Evolutionary conservation across 1,140 invertebrate genomes (phyloP).

Genomic region (Drosophila athabasca): DNA sequence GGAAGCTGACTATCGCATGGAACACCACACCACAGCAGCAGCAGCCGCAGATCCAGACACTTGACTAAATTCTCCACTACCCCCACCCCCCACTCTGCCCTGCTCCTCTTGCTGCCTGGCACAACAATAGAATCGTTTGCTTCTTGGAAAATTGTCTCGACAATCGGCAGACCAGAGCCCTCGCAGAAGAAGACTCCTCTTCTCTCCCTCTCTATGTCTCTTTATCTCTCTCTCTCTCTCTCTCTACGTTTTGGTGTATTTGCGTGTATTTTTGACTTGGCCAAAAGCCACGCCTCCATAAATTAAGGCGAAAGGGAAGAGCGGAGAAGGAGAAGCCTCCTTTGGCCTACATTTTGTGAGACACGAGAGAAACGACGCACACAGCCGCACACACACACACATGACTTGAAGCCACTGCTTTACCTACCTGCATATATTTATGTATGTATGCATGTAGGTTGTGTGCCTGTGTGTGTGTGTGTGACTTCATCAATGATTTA

Average conservation of each 20-base stretch:
- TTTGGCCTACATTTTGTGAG: conserved; percentile 44
- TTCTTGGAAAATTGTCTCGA: conserved; percentile 77
- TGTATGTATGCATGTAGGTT: not conserved
- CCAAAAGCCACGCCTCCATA: too few species aligned
- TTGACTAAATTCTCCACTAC: conserved; percentile 26
- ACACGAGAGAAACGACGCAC: conserved; percentile 14
- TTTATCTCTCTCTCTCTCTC: too few species aligned
- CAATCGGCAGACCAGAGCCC: conserved; percentile 51
- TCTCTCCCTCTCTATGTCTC: too few species aligned
- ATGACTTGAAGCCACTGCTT: conserved; percentile 27
- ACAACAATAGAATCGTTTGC: conserved; percentile 29
- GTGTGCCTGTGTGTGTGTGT: conserved; percentile 7
- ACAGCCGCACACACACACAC: too few species aligned
- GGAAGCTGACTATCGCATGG: conserved; percentile 39
- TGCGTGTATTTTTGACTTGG: too few species aligned
- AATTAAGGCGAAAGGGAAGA: too few species aligned
- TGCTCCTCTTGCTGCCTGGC: not conserved
- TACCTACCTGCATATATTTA: conserved; percentile 12
- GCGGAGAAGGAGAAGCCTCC: conserved; percentile 31
- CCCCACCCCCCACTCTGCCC: too few species aligned
- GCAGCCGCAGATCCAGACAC: conserved; percentile 20
- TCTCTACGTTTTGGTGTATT: too few species aligned
- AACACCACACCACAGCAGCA: conserved; percentile 3
- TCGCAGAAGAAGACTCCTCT: conserved; percentile 6
- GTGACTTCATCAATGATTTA: conserved; percentile 75